A percentile compares a stretch with the other conserved stretches of the same genome.
phyloP scores from a whole-genome alignment of 1,140 invertebrate genomes.

The Brachionus koreanus region DNA sequence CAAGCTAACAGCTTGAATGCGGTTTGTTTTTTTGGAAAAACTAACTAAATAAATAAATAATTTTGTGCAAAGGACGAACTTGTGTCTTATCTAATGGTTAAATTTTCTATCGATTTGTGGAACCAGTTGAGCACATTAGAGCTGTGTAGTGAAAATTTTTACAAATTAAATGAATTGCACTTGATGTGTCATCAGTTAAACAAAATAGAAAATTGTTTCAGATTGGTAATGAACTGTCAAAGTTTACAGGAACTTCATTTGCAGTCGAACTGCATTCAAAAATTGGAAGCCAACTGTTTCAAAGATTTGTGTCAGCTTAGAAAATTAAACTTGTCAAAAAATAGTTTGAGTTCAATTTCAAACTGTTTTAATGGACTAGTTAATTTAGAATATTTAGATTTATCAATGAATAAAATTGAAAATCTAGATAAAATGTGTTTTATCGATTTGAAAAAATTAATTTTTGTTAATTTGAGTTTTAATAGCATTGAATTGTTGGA shows the following conservation, averaged over 20 bases:
- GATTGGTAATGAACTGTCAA: neutral
- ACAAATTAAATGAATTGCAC: neutral
- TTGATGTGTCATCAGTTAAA: neutral
- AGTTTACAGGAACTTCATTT: neutral
- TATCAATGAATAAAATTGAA: slow-evolving; percentile 17
- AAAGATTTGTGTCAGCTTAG: neutral
- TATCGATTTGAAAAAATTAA: neutral
- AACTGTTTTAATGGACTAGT: neutral
- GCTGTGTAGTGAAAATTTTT: neutral
- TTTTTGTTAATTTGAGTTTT: neutral
- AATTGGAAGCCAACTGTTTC: neutral
- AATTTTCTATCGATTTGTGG: slow-evolving; percentile 11
- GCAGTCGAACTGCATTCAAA: neutral
- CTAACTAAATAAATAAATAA: neutral
- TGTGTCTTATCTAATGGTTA: neutral
- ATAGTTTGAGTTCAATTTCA: neutral
- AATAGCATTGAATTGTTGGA: neutral
- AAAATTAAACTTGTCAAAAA: slow-evolving; percentile 2
- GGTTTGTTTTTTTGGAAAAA: neutral
- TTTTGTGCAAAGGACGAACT: neutral
- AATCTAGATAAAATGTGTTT: neutral
- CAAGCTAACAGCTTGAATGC: neutral
- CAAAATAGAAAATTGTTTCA: neutral
- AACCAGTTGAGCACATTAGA: neutral
- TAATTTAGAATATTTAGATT: slow-evolving; percentile 6